Evolutionary conservation across 2,797 vertebrate genomes (phyloP).

Genomic region (Tamandua tetradactyla): DNA sequence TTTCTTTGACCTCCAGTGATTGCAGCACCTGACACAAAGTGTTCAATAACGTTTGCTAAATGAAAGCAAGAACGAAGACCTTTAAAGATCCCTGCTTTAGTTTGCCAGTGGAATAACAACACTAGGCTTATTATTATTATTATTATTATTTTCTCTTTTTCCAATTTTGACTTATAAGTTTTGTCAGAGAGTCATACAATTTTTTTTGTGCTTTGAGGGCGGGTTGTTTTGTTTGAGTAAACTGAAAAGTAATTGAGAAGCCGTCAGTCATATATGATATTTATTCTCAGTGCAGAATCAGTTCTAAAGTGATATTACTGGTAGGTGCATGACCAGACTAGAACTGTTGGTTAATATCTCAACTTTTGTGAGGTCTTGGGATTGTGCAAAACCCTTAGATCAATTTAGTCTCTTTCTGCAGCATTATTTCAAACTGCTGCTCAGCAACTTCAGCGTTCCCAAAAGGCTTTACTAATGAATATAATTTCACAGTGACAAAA

Average conservation of each 20-base stretch:
- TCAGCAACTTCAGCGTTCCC: not conserved
- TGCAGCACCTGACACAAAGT: accelerated
- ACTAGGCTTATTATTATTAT: accelerated
- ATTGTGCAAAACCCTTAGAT: not conserved
- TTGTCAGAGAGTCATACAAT: not conserved
- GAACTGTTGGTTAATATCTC: accelerated
- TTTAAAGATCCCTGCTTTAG: too few species aligned
- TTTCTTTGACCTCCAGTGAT: not conserved
- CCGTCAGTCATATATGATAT: accelerated
- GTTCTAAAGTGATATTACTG: accelerated
- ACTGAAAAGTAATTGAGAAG: accelerated
- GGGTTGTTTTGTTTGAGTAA: accelerated
- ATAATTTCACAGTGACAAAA: conserved; percentile 37
- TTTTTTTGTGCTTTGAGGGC: not conserved
- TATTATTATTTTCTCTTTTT: not conserved
- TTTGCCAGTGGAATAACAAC: not conserved
- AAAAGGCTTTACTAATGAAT: conserved; percentile 24
- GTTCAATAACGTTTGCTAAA: not conserved
- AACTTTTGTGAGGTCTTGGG: not conserved
- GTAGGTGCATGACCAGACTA: accelerated
- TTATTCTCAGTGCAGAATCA: accelerated
- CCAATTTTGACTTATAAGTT: not conserved
- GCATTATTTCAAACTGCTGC: not conserved
- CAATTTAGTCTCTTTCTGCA: not conserved
- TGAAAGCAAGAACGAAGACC: not conserved